Base-by-base conservation (phyloP, 23 tunicate species). In the Ascidia mentula region DNA sequence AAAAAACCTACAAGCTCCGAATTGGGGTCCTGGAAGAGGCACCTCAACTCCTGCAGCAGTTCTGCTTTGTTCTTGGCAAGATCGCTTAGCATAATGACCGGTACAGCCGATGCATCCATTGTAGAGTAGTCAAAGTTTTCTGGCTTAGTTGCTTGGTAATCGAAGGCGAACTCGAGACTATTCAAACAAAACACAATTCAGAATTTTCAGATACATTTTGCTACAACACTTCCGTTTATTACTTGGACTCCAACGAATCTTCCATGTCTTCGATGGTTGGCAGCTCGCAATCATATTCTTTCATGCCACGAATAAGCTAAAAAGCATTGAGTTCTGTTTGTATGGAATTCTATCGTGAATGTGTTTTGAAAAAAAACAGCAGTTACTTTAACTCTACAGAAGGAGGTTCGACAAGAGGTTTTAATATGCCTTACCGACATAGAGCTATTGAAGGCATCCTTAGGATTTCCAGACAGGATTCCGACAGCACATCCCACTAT, bases 51-150 rank as follows among this genome's bases (percentile, higher is more conserved):
- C 37, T 38, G 46, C 38, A 74, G 3, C 18, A 74, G 78, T 17
- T 34, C 2, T 30, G 18, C 6, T 74, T 35, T 74, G 78, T 36
- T 9, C 26, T 74, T 74, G 18, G 59, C 60, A 2, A 74, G 38
- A 30, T 74, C 78, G 59, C 78, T 39, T 2, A 38, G 26, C 46
- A 74, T 39, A 18, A 74, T 74, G 1, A 39, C 28, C 5, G 78
- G 78, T 4, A 74, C 78, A 6, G 53, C 78, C 18, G 78, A 74
- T 5, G 53, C 78, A 32, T 74, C 78, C 78, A 74, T 74, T 7
- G 46, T 36, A 31, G 40, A 20, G 18, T 4, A 74, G 53, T 74
- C 78, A 5, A 74, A 39, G 30, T 38, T 32, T 6, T 35, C 78
- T 74, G 78, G 78, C 1, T 36, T 4, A 5, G 18, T 74, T 35